Conservation (phyloP, 2,113 vertebrate species). For the Urocolius indicus region DNA sequence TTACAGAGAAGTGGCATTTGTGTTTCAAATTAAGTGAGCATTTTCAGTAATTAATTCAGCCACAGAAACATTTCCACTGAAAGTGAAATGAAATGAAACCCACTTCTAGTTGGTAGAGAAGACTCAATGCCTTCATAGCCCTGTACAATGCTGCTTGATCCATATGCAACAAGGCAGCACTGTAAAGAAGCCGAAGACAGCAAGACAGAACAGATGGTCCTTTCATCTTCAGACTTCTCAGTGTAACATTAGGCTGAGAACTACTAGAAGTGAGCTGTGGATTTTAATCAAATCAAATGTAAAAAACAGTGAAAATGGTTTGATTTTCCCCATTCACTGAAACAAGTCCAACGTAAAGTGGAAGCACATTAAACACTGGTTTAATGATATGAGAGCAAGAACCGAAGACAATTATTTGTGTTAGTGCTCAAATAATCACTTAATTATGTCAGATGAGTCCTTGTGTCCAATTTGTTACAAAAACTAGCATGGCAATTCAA, state of each 20-base stretch:
- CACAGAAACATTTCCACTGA: background rate
- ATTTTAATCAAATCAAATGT: background rate
- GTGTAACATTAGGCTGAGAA: background rate
- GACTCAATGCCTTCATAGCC: slow-evolving; percentile 88
- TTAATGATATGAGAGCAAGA: background rate
- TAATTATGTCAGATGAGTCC: background rate
- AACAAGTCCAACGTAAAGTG: background rate
- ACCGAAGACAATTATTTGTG: background rate
- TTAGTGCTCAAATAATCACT: background rate
- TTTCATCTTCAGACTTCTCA: slow-evolving; percentile 25
- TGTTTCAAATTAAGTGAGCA: background rate
- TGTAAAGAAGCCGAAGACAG: slow-evolving; percentile 97
- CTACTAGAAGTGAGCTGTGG: background rate
- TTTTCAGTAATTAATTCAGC: background rate
- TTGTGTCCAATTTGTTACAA: background rate
- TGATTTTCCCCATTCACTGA: background rate
- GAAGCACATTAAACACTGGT: background rate
- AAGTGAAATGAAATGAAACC: background rate
- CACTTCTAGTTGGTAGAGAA: slow-evolving; percentile 23
- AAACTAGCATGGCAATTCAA: background rate
- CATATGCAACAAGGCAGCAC: slow-evolving; percentile 99
- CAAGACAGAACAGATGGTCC: slow-evolving; percentile 52
- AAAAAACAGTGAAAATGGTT: background rate
- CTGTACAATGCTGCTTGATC: slow-evolving; percentile 97
- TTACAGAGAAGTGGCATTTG: background rate